A percentile compares a stretch with the other conserved stretches of the same genome.
Conservation (phyloP, 2,797 vertebrate genomes). For the Stomatorhinus walkeri region DNA sequence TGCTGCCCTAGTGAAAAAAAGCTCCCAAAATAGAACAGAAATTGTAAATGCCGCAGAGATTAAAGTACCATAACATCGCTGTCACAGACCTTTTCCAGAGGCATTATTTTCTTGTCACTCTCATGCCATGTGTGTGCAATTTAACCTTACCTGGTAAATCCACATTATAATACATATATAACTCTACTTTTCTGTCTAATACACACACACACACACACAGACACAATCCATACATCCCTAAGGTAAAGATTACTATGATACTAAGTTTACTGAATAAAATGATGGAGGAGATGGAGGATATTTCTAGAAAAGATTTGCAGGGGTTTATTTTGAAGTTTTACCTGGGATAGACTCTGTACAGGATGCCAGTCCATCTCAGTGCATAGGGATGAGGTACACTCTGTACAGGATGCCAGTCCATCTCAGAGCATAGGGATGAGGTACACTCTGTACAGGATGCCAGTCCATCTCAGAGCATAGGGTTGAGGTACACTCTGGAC, state of each 20-base stretch:
- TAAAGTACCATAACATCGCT: not conserved
- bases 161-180: not conserved
- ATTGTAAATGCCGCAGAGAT: not conserved
- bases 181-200: not conserved
- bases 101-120: not conserved
- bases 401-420: not conserved
- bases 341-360: not conserved
- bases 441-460: not conserved
- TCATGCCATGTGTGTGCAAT: not conserved
- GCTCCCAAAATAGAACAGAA: not conserved
- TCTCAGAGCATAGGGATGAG: not conserved
- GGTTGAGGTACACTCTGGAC: not conserved
- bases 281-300: not conserved
- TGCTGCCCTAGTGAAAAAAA: not conserved
- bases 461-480: not conserved
- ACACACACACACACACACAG: not conserved
- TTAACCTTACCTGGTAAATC: not conserved
- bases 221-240: not conserved
- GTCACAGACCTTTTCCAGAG: not conserved
- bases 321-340: not conserved
- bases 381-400: not conserved
- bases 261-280: not conserved
- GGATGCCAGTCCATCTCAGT: not conserved
- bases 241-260: not conserved
- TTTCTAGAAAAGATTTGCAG: not conserved